phyloP scores from a whole-genome alignment of 2,888 invertebrate genomes.

The Drosophila suboccidentalis region DNA sequence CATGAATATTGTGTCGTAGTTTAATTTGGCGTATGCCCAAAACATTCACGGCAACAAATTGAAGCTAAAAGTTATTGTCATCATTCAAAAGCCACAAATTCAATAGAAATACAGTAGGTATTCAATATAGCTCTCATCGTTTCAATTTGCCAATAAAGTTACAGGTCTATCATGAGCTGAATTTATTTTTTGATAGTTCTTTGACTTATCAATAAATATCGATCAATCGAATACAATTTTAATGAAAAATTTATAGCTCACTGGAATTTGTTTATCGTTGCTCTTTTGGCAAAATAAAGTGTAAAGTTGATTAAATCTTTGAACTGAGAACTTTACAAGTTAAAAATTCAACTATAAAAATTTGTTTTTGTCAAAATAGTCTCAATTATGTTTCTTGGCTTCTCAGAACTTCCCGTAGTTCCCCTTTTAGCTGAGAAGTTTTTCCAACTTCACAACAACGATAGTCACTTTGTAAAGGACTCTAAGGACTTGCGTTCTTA shows the following conservation, averaged over 20 bases:
- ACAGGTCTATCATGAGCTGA: not conserved
- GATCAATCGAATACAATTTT: too few relatives aligned
- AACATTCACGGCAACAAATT: conserved; percentile 3
- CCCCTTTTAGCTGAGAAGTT: not conserved
- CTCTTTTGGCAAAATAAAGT: too few relatives aligned
- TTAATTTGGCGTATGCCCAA: conserved; percentile 60
- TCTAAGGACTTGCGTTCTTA: conserved; percentile 12
- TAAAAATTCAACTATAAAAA: too few relatives aligned
- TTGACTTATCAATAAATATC: too few relatives aligned
- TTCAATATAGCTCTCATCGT: not conserved
- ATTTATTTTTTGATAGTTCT: not conserved
- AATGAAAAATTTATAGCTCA: too few relatives aligned
- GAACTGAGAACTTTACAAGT: too few relatives aligned
- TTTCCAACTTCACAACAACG: not conserved
- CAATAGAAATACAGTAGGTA: not conserved
- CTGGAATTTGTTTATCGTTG: too few relatives aligned
- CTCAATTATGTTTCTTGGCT: not conserved
- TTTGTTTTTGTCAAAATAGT: too few relatives aligned
- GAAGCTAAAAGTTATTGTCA: not conserved
- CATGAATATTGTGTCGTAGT: conserved; percentile 71
- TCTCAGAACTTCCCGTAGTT: not conserved
- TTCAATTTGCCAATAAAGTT: not conserved
- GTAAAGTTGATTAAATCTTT: too few relatives aligned
- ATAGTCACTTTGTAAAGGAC: conserved; percentile 7
- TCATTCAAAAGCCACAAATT: not conserved